Evolutionary conservation across 2,888 invertebrate genomes (phyloP), one percentile per base, ranked within the genome.

Genomic region (Hoplodrina ambigua): DNA sequence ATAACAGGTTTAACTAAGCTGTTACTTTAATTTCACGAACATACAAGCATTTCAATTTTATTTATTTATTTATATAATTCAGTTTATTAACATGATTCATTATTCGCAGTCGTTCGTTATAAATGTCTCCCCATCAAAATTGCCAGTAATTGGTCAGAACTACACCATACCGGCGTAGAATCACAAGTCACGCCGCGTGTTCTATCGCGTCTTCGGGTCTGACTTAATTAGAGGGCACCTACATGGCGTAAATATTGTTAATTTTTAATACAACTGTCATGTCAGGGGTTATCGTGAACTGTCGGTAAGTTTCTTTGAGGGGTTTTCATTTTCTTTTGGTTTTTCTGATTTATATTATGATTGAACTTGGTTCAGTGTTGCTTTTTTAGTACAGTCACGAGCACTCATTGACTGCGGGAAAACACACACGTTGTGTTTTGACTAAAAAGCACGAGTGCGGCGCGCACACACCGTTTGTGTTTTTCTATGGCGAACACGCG

Each of bases 141-240:
- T 71, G 75, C 72, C 60, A 72, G 68, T 82, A 84, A 85, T 85
- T 82, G 68, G 55, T 76, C 65, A 69, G 49, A 78, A 80, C 37
- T 54, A 50, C 75, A 68, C 71, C 80, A 82, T 72, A 58, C 70
- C 66, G 59, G 30, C 50, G 30, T 73, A 60, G 54, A 81, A 84
- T 76, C 55, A 74, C 80, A 72, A 80, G 80, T 80, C 81, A 83
- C 68, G 79, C 58, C 58, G 73, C 78, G 64, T 80, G 79, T 79
- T 80, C 70, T 60, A 78, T 83, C 75, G 58, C 69, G 55, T 60
- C 50, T 63, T 20, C 49, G 72, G 73, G 74, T 69, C 44, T 63
- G 56, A 57, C 58, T 75, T 80, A 67, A 83, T 81, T 67, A 80
- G 49, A 80, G 72, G 79, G 65, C 49, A 60, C 37, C 52, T 58